phyloP scores from a whole-genome alignment of 2,797 vertebrate species.

The Cephalopachus bancanus region DNA sequence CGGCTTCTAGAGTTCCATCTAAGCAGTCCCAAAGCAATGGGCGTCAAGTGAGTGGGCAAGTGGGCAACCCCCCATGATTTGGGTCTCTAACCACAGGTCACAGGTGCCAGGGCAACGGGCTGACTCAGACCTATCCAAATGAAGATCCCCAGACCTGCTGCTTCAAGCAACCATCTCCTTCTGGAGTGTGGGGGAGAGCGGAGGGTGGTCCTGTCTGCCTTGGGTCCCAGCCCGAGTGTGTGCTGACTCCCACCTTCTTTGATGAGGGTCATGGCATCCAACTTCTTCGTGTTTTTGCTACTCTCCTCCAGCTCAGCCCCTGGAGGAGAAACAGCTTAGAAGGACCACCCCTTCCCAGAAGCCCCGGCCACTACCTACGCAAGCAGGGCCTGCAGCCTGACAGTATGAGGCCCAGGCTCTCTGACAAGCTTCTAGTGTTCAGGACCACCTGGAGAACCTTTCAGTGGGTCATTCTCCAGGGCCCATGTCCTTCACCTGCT shows the following conservation, averaged over 20 bases:
- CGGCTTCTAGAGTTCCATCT: slow-evolving; percentile 33
- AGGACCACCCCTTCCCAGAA: slow-evolving; percentile 53
- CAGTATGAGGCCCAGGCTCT: not conserved
- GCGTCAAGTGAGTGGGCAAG: not conserved
- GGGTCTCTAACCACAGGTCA: slow-evolving; percentile 28
- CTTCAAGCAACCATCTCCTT: not conserved
- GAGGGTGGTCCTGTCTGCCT: not conserved
- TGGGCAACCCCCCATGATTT: not conserved
- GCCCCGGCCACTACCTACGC: not conserved
- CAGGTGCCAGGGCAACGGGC: not conserved
- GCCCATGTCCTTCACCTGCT: slow-evolving; percentile 28
- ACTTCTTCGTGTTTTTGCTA: slow-evolving; percentile 93
- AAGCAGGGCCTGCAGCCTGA: not conserved
- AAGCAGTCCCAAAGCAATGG: not conserved
- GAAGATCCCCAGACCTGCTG: slow-evolving; percentile 23
- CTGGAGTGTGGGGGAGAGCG: not conserved
- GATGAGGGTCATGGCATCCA: slow-evolving; percentile 96
- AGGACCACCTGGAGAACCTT: not conserved
- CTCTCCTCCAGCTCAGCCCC: slow-evolving; percentile 93
- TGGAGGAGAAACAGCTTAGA: slow-evolving; percentile 84
- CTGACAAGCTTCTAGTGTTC: not conserved
- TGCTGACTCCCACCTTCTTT: slow-evolving; percentile 93
- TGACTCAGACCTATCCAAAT: slow-evolving; percentile 1
- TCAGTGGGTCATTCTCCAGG: slow-evolving; percentile 29
- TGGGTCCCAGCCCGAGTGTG: not conserved